These are phyloP conservation scores for Bubo scandiacus DNA, from an alignment of 2,113 vertebrate genomes.

Conservation along the genomic window DNA sequence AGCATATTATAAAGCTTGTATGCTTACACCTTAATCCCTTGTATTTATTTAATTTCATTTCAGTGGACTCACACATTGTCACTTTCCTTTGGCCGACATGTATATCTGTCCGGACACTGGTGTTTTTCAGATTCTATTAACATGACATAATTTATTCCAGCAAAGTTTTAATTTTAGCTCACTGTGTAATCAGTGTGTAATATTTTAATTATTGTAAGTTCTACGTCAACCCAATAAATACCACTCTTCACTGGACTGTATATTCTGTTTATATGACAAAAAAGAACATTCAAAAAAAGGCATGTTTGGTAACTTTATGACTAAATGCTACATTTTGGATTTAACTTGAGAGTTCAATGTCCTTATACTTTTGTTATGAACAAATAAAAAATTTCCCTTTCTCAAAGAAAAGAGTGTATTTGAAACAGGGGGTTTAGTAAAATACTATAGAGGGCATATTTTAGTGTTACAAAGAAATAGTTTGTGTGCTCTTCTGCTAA, in stretches of 20 bases:
- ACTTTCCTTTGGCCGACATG: accelerated
- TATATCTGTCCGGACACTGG: neutral
- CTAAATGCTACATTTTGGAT: neutral
- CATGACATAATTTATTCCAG: slow-evolving; percentile 36
- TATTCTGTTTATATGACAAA: neutral
- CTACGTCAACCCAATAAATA: neutral
- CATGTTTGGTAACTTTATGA: neutral
- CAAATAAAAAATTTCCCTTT: neutral
- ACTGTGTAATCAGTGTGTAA: neutral
- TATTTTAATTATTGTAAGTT: slow-evolving; percentile 25
- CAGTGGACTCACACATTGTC: neutral
- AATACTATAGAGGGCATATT: neutral
- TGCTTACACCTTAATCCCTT: neutral
- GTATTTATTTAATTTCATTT: neutral
- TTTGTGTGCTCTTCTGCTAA: neutral
- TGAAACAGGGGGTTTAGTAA: neutral
- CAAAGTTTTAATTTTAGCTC: slow-evolving; percentile 52
- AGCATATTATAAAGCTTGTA: neutral
- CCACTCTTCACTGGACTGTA: neutral
- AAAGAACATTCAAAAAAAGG: neutral
- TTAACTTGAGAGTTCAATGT: neutral
- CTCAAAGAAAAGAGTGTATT: neutral
- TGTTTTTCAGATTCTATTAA: slow-evolving; percentile 40
- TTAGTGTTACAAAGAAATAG: neutral
- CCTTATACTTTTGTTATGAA: neutral